Conservation (phyloP, 1,140 invertebrate genomes). For the Drosophila parabipectinata region DNA sequence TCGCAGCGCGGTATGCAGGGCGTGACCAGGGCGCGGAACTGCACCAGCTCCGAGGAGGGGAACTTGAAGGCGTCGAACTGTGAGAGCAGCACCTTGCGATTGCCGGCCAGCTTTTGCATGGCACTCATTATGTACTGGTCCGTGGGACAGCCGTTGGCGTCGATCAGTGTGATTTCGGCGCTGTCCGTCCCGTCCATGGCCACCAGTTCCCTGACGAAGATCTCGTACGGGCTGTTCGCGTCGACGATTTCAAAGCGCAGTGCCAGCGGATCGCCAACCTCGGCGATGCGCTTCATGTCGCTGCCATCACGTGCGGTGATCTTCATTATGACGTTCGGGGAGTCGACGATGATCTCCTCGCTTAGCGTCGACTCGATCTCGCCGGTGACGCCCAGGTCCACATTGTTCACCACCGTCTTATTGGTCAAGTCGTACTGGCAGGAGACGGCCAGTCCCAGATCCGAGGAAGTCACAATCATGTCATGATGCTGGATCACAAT, state of each 20-base stretch:
- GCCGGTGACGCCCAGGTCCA: conserved; percentile 93
- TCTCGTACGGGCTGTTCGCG: conserved; percentile 96
- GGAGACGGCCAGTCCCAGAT: conserved; percentile 95
- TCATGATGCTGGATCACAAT: conserved; percentile 97
- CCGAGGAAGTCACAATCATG: conserved; percentile 97
- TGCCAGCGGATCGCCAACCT: conserved; percentile 95
- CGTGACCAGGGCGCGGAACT: conserved; percentile 96
- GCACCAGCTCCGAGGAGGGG: conserved; percentile 96
- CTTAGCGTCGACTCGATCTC: conserved; percentile 91
- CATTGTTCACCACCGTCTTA: conserved; percentile 96
- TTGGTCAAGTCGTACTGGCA: conserved; percentile 97
- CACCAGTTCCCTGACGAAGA: conserved; percentile 96
- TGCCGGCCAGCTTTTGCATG: conserved; percentile 91
- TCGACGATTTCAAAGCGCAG: conserved; percentile 96
- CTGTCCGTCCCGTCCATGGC: conserved; percentile 97
- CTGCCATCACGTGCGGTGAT: conserved; percentile 92
- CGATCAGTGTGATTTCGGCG: conserved; percentile 95
- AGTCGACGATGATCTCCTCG: conserved; percentile 94
- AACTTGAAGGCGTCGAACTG: conserved; percentile 98
- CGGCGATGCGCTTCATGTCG: conserved; percentile 90
- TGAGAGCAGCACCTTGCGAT: conserved; percentile 90
- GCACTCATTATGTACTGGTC: conserved; percentile 97
- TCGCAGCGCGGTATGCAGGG: conserved; percentile 96
- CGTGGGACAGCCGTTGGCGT: conserved; percentile 95
- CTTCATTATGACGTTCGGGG: conserved; percentile 97